Conservation (phyloP, 2,888 invertebrate species). For the Crioceris asparagi region DNA sequence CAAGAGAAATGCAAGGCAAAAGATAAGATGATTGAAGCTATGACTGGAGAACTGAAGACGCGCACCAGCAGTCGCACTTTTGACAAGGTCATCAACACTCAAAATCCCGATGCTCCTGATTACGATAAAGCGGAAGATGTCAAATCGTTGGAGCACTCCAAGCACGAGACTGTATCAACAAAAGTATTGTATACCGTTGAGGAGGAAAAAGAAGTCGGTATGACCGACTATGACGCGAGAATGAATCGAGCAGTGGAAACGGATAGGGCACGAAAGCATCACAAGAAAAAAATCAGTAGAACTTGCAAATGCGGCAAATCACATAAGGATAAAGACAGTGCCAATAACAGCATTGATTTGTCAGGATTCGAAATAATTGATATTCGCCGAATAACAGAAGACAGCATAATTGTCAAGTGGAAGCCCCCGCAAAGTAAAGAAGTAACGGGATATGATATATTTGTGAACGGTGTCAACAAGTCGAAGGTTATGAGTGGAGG, state of each 20-base stretch:
- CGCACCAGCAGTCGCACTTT: slow-evolving; percentile 23
- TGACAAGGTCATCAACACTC: slow-evolving; percentile 17
- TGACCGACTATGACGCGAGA: slow-evolving; percentile 8
- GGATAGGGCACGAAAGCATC: slow-evolving; percentile 7
- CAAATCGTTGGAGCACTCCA: slow-evolving; percentile 1
- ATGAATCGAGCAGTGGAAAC: slow-evolving; percentile 11
- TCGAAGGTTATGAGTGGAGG: slow-evolving; percentile 26
- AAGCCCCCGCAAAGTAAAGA: slow-evolving; percentile 17
- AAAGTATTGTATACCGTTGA: slow-evolving; percentile 12
- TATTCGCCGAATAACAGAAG: slow-evolving; percentile 24
- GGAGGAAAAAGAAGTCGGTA: slow-evolving; percentile 5
- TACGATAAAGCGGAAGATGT: slow-evolving; percentile 20
- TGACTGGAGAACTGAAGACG: slow-evolving; percentile 28
- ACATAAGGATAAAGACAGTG: slow-evolving; percentile 16
- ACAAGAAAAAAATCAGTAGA: slow-evolving; percentile 9
- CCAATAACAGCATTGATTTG: slow-evolving; percentile 17
- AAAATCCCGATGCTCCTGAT: slow-evolving; percentile 16
- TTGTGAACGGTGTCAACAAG: slow-evolving; percentile 24
- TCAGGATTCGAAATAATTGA: slow-evolving; percentile 24
- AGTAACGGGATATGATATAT: slow-evolving; percentile 26
- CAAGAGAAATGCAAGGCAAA: slow-evolving; percentile 32
- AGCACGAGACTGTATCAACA: slow-evolving; percentile 6
- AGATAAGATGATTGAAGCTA: slow-evolving; percentile 31
- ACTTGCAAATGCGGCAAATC: slow-evolving; percentile 18
- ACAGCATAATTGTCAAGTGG: slow-evolving; percentile 29